These are phyloP conservation scores for Formica exsecta DNA, from an alignment of 1,140 invertebrate genomes.

Conservation along the genomic window DNA sequence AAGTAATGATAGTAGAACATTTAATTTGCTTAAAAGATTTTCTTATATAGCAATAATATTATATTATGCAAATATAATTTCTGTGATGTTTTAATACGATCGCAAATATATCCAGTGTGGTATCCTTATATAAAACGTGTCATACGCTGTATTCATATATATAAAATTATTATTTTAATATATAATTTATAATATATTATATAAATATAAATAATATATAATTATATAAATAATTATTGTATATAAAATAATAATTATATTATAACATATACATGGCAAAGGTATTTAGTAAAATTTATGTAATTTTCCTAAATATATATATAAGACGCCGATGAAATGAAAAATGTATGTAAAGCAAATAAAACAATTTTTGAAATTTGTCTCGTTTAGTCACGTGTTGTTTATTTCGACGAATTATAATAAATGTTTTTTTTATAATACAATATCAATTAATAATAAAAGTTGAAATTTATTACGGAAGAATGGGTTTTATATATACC, in stretches of 20 bases:
- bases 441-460: not conserved
- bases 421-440: not conserved
- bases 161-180: constrained; percentile 35
- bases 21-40: constrained; percentile 51
- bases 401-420: not conserved
- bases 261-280: constrained; percentile 14
- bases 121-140: constrained; percentile 19
- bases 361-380: constrained; percentile 47
- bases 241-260: not conserved
- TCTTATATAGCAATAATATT: constrained; percentile 47
- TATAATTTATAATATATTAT: constrained; percentile 20
- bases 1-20: constrained; percentile 25
- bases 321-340: not conserved
- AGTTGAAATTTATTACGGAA: not conserved
- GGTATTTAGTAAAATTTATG: constrained; percentile 54
- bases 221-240: too few relatives aligned
- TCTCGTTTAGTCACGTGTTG: constrained; percentile 12
- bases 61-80: constrained; percentile 50
- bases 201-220: constrained; percentile 7
- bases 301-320: constrained; percentile 67
- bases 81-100: constrained; percentile 55
- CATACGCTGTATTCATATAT: constrained; percentile 1
- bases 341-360: constrained; percentile 55
- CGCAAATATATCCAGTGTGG: constrained; percentile 19
- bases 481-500: too few relatives aligned